phyloP scores from a whole-genome alignment of 2,888 invertebrate species.

The Caenorhabditis parvicauda region DNA sequence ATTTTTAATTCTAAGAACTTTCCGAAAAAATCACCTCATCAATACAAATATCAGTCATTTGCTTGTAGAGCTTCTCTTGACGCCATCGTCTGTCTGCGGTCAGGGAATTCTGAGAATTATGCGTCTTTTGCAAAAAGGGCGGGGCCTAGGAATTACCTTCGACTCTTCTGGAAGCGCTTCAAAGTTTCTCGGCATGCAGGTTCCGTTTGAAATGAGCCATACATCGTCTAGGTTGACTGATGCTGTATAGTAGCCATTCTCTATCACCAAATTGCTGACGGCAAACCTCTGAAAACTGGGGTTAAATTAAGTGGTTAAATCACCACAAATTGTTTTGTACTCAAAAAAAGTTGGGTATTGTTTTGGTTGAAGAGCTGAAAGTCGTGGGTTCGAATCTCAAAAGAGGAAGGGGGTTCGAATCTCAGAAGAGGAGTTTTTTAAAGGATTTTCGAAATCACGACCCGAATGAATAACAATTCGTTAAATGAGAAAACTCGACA shows the following conservation, averaged over 20 bases:
- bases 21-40: slow-evolving; percentile 44
- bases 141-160: neutral
- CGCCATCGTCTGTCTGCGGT: slow-evolving; percentile 58
- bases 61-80: slow-evolving; percentile 59
- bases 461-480: neutral
- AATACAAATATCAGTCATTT: slow-evolving; percentile 56
- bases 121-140: neutral
- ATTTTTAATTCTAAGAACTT: neutral
- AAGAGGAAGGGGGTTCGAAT: too few relatives aligned
- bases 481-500: too few relatives aligned
- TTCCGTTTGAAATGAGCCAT: slow-evolving; percentile 59
- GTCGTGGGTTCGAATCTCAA: too few relatives aligned
- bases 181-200: slow-evolving; percentile 57
- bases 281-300: slow-evolving; percentile 51
- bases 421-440: too few relatives aligned
- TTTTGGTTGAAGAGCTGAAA: too few relatives aligned
- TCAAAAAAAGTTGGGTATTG: too few relatives aligned
- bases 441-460: neutral
- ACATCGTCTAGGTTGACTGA: slow-evolving; percentile 46
- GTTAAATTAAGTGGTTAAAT: too few relatives aligned
- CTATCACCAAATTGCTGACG: slow-evolving; percentile 52
- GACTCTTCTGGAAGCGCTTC: slow-evolving; percentile 38
- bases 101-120: slow-evolving; percentile 38
- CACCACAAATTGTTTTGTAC: too few relatives aligned
- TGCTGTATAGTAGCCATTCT: slow-evolving; percentile 60